Evolutionary conservation across 2,113 vertebrate species (phyloP).

Genomic region (Coptodon rendalli): DNA sequence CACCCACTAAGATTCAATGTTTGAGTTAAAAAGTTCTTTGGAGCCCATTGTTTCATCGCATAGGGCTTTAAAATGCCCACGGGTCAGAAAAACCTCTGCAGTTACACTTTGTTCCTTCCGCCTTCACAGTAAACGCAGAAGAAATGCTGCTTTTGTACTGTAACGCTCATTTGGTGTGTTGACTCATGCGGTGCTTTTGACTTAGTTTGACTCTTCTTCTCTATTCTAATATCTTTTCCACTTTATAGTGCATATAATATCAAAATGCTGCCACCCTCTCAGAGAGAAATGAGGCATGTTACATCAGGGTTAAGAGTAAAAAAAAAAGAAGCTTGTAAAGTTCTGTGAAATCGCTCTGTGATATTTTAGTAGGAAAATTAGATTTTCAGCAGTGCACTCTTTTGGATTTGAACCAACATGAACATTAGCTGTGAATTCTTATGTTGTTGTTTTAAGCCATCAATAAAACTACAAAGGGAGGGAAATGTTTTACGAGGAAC

Average conservation of each 20-base stretch:
- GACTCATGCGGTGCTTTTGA: not conserved
- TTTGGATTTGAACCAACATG: not conserved
- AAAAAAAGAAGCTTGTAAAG: not conserved
- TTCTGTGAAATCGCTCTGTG: not conserved
- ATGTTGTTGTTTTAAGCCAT: not conserved
- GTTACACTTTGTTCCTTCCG: conserved; percentile 1
- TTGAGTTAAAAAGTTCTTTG: conserved; percentile 37
- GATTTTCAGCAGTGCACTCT: not conserved
- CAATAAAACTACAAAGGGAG: not conserved
- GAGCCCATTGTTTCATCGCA: not conserved
- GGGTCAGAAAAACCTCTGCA: conserved; percentile 7
- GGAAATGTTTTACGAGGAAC: not conserved
- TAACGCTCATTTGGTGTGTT: not conserved
- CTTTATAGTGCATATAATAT: not conserved
- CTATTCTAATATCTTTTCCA: not conserved
- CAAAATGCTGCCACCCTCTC: not conserved
- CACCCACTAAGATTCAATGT: not conserved
- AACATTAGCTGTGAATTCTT: not conserved
- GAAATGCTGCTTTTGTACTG: not conserved
- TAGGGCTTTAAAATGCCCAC: conserved; percentile 1
- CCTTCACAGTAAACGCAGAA: not conserved
- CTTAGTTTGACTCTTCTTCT: not conserved
- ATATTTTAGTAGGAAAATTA: not conserved
- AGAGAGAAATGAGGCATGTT: not conserved
- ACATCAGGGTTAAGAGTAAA: not conserved